phyloP scores from a whole-genome alignment of 2,113 vertebrate genomes.

The Oncorhynchus gorbuscha region DNA sequence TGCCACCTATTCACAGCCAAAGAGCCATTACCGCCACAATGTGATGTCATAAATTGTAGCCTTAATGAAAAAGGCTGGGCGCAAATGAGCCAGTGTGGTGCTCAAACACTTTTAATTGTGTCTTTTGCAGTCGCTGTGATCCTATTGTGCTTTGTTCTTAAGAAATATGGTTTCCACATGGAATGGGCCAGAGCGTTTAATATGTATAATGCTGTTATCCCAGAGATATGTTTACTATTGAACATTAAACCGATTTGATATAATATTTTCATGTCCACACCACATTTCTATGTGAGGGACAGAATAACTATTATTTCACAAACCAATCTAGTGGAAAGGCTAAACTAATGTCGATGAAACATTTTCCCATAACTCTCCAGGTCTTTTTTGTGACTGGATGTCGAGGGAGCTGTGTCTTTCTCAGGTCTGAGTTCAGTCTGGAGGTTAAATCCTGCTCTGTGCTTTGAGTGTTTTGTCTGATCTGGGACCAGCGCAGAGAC shows the following conservation, averaged over 20 bases:
- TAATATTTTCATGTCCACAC: no score
- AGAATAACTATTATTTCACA: no score
- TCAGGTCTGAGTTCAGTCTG: background rate
- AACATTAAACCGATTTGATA: background rate
- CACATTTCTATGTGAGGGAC: no score
- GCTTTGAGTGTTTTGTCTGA: background rate
- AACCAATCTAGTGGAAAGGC: no score
- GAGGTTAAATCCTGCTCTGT: background rate
- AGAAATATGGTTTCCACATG: background rate
- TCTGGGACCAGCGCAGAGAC: background rate
- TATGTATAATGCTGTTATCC: background rate
- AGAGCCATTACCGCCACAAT: constrained; percentile 22
- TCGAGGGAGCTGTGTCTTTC: no score
- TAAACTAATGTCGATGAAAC: no score
- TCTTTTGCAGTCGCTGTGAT: background rate
- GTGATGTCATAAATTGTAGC: constrained; percentile 21
- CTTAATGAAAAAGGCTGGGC: constrained; percentile 14
- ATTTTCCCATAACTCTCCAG: no score
- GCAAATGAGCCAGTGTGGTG: constrained; percentile 1
- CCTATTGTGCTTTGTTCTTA: background rate
- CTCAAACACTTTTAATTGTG: constrained; percentile 4
- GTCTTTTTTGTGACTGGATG: no score
- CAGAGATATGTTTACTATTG: background rate
- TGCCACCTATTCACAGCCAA: background rate
- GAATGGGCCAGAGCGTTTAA: background rate